Evolutionary conservation across 1,140 invertebrate species (phyloP).

Genomic region (Eupeodes corollae): DNA sequence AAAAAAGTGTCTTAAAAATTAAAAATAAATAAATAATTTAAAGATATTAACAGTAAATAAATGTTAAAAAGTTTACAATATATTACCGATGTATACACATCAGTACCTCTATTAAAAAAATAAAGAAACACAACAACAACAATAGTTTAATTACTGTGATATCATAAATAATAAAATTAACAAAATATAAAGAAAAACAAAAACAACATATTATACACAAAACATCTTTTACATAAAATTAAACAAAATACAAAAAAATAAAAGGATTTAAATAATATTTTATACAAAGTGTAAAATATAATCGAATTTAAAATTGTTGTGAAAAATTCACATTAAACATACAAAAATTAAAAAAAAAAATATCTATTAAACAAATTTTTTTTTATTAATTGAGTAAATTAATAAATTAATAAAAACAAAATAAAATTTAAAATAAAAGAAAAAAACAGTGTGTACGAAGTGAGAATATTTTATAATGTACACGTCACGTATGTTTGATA

Average conservation of each 20-base stretch:
- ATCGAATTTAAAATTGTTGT: background rate
- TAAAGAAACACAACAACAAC: too few species aligned
- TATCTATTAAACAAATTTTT: too few species aligned
- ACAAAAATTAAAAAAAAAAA: background rate
- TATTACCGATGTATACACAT: too few species aligned
- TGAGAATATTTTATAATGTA: constrained; percentile 32
- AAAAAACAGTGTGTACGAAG: background rate
- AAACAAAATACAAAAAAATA: background rate
- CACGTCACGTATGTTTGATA: constrained; percentile 71
- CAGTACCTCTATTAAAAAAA: too few species aligned
- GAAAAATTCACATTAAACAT: background rate
- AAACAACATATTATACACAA: background rate
- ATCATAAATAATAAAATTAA: constrained; percentile 2
- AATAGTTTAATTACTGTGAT: constrained; percentile 2
- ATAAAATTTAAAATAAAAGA: too few species aligned
- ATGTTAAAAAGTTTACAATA: background rate
- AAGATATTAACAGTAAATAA: constrained; percentile 3
- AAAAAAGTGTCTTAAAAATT: constrained; percentile 4
- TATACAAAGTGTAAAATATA: background rate
- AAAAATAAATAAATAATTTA: constrained; percentile 3
- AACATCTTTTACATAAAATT: too few species aligned
- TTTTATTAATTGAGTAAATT: too few species aligned
- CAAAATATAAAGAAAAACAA: background rate
- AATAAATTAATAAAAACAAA: too few species aligned
- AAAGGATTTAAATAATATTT: background rate